Percentiles rank a stretch among this genome's conserved stretches.
Evolutionary conservation across 2,888 invertebrate species (phyloP).

Genomic region (Acleris sparsana): DNA sequence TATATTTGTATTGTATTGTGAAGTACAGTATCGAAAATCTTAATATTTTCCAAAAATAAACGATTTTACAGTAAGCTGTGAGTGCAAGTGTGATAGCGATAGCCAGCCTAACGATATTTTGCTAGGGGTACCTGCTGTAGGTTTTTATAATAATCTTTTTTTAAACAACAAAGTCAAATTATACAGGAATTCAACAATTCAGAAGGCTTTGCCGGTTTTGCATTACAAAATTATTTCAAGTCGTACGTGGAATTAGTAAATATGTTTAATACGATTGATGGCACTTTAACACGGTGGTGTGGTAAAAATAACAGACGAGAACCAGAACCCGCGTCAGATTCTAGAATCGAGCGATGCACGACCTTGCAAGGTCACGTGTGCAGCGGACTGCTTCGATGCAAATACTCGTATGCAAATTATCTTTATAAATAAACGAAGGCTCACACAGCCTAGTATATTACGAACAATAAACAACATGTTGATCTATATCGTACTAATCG

Average conservation of each 20-base stretch:
- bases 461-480: background rate
- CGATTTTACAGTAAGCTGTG: too few species aligned
- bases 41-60: too few species aligned
- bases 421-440: slow-evolving; percentile 10
- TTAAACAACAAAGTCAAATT: background rate
- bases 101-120: too few species aligned
- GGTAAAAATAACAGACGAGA: background rate
- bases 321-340: slow-evolving; percentile 1
- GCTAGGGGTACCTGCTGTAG: too few species aligned
- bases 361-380: slow-evolving; percentile 42
- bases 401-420: slow-evolving; percentile 21
- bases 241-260: slow-evolving; percentile 5
- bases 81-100: too few species aligned
- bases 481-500: background rate
- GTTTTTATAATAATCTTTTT: too few species aligned
- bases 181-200: slow-evolving; percentile 8
- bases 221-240: slow-evolving; percentile 1
- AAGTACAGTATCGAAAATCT: too few species aligned
- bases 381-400: slow-evolving; percentile 32
- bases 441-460: slow-evolving; percentile 4
- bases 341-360: slow-evolving; percentile 15
- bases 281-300: background rate
- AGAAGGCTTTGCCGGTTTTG: background rate
- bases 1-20: too few species aligned
- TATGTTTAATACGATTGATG: background rate